Evolutionary conservation across 2,113 vertebrate genomes (phyloP).

Genomic region (Rana temporaria): DNA sequence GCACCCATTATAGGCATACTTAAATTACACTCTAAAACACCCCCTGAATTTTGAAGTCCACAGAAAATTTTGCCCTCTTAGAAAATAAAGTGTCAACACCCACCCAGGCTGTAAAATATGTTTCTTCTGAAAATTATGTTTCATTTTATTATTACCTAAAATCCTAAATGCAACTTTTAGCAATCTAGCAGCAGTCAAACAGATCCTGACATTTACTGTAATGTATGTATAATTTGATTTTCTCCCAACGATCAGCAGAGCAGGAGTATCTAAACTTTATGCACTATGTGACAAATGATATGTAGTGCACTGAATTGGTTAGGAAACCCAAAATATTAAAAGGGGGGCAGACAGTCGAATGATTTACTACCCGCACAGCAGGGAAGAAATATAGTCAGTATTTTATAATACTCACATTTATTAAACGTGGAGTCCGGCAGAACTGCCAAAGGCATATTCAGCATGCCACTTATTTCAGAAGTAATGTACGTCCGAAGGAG

Average conservation of each 20-base stretch:
- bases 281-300: constrained; percentile 28
- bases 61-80: no score
- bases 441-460: constrained; percentile 53
- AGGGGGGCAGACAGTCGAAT: constrained; percentile 14
- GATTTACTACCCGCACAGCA: constrained; percentile 24
- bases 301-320: not conserved
- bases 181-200: not conserved
- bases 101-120: no score
- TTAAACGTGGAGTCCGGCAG: constrained; percentile 46
- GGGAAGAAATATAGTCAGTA: constrained; percentile 44
- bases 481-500: constrained; percentile 51
- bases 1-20: no score
- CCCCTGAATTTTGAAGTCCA: no score
- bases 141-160: not conserved
- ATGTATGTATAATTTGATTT: constrained; percentile 5
- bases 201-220: constrained; percentile 2
- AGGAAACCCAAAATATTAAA: constrained; percentile 41
- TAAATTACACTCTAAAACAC: no score
- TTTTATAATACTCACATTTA: constrained; percentile 55
- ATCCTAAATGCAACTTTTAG: not conserved
- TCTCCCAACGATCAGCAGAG: constrained; percentile 17
- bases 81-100: no score
- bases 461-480: constrained; percentile 53
- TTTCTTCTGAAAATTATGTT: not conserved
- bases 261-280: constrained; percentile 2